These are phyloP conservation scores for Phanerotoma sp. DNA, from an alignment of 2,888 invertebrate genomes.

Conservation along the genomic window DNA sequence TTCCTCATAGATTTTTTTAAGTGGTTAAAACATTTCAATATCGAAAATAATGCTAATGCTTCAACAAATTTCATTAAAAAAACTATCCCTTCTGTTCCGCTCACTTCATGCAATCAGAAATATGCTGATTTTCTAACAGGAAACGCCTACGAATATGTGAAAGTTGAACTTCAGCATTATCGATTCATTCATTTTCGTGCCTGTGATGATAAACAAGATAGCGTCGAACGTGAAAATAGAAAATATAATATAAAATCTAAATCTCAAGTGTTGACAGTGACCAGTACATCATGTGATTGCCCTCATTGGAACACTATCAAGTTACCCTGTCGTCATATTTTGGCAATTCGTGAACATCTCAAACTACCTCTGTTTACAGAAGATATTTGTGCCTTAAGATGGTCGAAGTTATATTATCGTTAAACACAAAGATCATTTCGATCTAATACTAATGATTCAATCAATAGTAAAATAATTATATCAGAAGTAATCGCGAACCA, in stretches of 20 bases:
- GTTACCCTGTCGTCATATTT: slow-evolving; percentile 25
- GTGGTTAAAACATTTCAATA: neutral
- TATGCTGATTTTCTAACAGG: neutral
- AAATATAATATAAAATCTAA: neutral
- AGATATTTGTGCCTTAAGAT: slow-evolving; percentile 15
- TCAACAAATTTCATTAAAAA: slow-evolving; percentile 5
- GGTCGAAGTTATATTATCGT: slow-evolving; percentile 24
- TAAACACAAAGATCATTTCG: slow-evolving; percentile 16
- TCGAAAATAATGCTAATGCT: neutral
- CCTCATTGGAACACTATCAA: slow-evolving; percentile 5
- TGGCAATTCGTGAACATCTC: slow-evolving; percentile 18
- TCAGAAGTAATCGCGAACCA: neutral
- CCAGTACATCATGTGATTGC: slow-evolving; percentile 19
- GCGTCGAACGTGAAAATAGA: neutral
- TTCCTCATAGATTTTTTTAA: slow-evolving; percentile 5
- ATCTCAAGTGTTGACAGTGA: slow-evolving; percentile 1
- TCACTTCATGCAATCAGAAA: neutral
- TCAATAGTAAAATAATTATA: neutral
- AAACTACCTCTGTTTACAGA: slow-evolving; percentile 11
- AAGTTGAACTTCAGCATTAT: slow-evolving; percentile 1
- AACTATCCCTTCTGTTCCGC: neutral
- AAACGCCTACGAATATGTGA: neutral
- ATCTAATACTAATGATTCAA: neutral
- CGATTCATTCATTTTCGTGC: neutral
- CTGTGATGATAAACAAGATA: neutral